A percentile compares a stretch with the other conserved stretches of the same genome.
These are phyloP conservation scores for Orestias chungarensis DNA, from an alignment of 2,797 vertebrate genomes.

Conservation along the genomic window DNA sequence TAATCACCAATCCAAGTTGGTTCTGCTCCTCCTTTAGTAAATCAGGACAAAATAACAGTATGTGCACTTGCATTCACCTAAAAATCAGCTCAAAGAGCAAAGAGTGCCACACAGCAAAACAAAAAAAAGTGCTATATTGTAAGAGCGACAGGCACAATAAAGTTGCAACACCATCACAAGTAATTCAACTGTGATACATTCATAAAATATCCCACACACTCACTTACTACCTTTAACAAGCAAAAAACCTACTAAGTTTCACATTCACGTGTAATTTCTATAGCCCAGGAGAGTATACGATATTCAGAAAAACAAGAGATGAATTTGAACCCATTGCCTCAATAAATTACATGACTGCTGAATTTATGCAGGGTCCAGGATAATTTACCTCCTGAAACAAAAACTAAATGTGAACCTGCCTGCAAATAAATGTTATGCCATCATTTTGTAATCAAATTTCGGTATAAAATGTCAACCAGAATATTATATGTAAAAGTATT, in stretches of 20 bases:
- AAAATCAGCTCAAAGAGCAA: slow-evolving; percentile 8
- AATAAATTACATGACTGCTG: slow-evolving; percentile 23
- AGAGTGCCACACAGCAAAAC: neutral
- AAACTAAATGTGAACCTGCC: slow-evolving; percentile 20
- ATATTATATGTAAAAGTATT: neutral
- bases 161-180: slow-evolving; percentile 29
- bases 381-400: slow-evolving; percentile 17
- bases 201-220: slow-evolving; percentile 57
- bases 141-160: neutral
- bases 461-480: too few relatives aligned
- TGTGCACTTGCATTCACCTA: neutral
- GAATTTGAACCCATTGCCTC: slow-evolving; percentile 17
- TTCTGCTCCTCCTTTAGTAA: neutral
- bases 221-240: slow-evolving; percentile 66
- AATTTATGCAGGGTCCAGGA: slow-evolving; percentile 10
- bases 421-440: slow-evolving; percentile 13
- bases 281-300: slow-evolving; percentile 62
- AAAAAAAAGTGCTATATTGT: neutral
- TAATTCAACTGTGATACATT: slow-evolving; percentile 63
- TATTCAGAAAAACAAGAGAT: slow-evolving; percentile 19
- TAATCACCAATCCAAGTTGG: neutral
- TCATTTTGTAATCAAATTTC: too few relatives aligned
- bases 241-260: slow-evolving; percentile 53
- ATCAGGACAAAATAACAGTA: neutral
- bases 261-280: slow-evolving; percentile 66